Evolutionary conservation across 2,113 vertebrate genomes (phyloP).

Genomic region (Pao palembangensis): DNA sequence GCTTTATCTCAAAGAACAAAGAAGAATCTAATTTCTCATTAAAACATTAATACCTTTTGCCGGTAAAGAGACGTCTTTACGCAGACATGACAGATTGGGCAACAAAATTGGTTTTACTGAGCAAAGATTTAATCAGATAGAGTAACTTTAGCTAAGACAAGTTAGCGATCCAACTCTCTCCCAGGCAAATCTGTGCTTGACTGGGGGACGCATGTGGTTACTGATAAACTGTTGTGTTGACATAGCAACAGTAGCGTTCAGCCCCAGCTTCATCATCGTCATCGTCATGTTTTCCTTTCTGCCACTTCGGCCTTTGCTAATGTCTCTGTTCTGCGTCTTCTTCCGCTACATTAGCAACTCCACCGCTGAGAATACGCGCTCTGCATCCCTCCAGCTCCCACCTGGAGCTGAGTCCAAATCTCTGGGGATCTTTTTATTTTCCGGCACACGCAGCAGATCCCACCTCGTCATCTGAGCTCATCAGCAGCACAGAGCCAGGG

Average conservation of each 20-base stretch:
- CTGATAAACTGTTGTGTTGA: too few relatives aligned
- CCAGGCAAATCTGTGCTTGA: too few relatives aligned
- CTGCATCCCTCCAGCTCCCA: conserved; percentile 32
- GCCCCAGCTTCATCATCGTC: neutral
- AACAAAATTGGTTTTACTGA: too few relatives aligned
- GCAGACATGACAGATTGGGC: too few relatives aligned
- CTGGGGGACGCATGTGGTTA: too few relatives aligned
- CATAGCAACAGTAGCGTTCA: neutral
- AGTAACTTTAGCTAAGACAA: too few relatives aligned
- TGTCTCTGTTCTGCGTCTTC: conserved; percentile 25
- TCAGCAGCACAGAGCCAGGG: conserved; percentile 15
- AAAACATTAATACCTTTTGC: neutral
- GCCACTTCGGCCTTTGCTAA: conserved; percentile 31
- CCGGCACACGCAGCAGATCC: conserved; percentile 65
- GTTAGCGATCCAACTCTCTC: too few relatives aligned
- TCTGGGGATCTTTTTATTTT: conserved; percentile 74
- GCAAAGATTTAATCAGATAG: too few relatives aligned
- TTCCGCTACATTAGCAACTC: conserved; percentile 19
- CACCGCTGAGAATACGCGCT: conserved; percentile 41
- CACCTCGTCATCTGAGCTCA: conserved; percentile 62
- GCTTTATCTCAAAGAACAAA: too few relatives aligned
- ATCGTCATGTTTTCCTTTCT: neutral
- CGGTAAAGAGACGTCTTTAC: neutral
- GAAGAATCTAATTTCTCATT: too few relatives aligned
- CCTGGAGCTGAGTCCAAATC: conserved; percentile 41